phyloP scores from a whole-genome alignment of 2,113 vertebrate genomes.

The Antigone vipio region DNA sequence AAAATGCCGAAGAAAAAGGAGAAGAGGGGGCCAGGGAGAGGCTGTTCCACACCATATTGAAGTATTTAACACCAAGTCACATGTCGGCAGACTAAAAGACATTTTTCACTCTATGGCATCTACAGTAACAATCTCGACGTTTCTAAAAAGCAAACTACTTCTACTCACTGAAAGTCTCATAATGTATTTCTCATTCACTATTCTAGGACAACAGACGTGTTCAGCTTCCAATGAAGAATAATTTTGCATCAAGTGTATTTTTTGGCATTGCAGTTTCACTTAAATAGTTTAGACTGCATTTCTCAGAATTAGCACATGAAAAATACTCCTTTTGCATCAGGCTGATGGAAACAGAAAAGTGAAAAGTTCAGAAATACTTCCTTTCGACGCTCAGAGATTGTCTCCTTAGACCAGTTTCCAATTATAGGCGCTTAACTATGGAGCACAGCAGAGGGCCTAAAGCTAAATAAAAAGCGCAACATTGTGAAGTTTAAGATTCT shows the following conservation, averaged over 20 bases:
- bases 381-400: background rate
- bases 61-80: background rate
- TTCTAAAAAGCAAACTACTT: background rate
- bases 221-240: background rate
- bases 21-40: background rate
- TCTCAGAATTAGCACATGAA: background rate
- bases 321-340: background rate
- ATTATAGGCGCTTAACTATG: background rate
- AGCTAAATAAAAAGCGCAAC: background rate
- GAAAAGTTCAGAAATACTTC: background rate
- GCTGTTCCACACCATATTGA: background rate
- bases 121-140: background rate
- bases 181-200: background rate
- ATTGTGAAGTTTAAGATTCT: background rate
- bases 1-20: background rate
- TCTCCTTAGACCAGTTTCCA: background rate
- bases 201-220: background rate
- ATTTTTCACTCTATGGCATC: background rate
- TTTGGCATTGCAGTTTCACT: background rate
- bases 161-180: background rate
- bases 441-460: background rate
- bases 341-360: background rate
- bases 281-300: background rate
- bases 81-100: background rate
- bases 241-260: background rate